Base-by-base conservation (phyloP, 64 coral and sea anemone genomes). In the Dendrophyllia cribrosa region DNA sequence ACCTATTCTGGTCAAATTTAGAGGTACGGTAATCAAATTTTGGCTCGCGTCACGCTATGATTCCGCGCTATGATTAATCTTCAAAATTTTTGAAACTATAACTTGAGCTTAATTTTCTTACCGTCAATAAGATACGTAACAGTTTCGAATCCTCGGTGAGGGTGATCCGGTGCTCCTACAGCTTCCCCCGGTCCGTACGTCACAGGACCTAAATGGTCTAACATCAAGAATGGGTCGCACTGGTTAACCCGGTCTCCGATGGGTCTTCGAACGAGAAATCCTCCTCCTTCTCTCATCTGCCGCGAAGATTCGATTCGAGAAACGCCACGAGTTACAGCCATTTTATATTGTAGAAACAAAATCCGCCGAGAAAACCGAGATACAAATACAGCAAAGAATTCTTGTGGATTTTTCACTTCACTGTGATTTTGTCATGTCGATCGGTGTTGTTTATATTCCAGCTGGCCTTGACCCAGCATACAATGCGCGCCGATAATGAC, bases 61-160 rank as follows among this genome's bases (percentile, higher is more conserved):
- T n/a, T n/a, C n/a, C n/a, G n/a, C n/a, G n/a, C n/a, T n/a, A n/a
- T n/a, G n/a, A n/a, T n/a, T n/a, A n/a, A n/a, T n/a, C n/a, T n/a
- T n/a, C n/a, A n/a, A n/a, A n/a, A n/a, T n/a, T n/a, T n/a, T n/a
- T n/a, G n/a, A n/a, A n/a, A n/a, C n/a, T n/a, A n/a, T n/a, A 34
- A 2, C 34, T 34, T 34, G 34, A 34, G 2, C 15, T 22, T 21
- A 0, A 6, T 13, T 11, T 48, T 60, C 92, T 88, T 88, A 97
- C 97, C 97, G 21, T 99, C 94, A 50, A 99, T 99, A 12, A 96
- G 64, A 69, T 99, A 99, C 52, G 94, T 94, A 17, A 99, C 97
- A 51, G 97, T 99, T 69, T 99, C 97, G 60, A 99, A 99, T 50
- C 97, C 97, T 64, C 97, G 87, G 43, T 99, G 97, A 21, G 97